A percentile compares a stretch with the other conserved stretches of the same genome.
phyloP scores from a whole-genome alignment of 1,140 invertebrate genomes.

The Neoseiulus cucumeris region DNA sequence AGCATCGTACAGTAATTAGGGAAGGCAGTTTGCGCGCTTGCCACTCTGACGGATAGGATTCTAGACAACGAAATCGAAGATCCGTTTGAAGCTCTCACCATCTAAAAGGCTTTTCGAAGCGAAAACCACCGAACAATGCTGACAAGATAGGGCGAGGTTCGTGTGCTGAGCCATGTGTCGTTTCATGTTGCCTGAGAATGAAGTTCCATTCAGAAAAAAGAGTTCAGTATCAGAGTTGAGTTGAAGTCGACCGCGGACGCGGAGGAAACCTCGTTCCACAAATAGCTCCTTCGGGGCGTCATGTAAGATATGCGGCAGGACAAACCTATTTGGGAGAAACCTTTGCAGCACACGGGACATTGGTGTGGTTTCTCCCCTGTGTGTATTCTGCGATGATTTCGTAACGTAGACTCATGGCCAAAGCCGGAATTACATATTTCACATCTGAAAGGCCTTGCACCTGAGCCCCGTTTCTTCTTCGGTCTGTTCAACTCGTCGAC shows the following conservation, averaged over 20 bases:
- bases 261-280: background rate
- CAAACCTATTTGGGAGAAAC: background rate
- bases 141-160: background rate
- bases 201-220: background rate
- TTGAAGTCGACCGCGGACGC: background rate
- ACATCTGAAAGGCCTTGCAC: background rate
- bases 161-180: background rate
- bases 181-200: background rate
- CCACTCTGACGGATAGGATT: too few species aligned
- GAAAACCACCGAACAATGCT: background rate
- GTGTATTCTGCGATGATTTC: background rate
- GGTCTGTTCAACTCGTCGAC: too few species aligned
- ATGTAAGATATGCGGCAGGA: background rate
- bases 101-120: background rate
- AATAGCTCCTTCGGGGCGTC: too few species aligned
- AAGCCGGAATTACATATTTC: slow-evolving; percentile 2
- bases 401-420: background rate
- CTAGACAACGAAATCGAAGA: too few species aligned
- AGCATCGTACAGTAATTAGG: too few species aligned
- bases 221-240: background rate
- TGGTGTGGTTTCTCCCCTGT: background rate
- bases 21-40: too few species aligned
- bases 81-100: too few species aligned
- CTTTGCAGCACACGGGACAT: background rate
- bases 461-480: too few species aligned